Conservation (phyloP, 2,797 vertebrate species). For the Mormyrus hasselquistii region DNA sequence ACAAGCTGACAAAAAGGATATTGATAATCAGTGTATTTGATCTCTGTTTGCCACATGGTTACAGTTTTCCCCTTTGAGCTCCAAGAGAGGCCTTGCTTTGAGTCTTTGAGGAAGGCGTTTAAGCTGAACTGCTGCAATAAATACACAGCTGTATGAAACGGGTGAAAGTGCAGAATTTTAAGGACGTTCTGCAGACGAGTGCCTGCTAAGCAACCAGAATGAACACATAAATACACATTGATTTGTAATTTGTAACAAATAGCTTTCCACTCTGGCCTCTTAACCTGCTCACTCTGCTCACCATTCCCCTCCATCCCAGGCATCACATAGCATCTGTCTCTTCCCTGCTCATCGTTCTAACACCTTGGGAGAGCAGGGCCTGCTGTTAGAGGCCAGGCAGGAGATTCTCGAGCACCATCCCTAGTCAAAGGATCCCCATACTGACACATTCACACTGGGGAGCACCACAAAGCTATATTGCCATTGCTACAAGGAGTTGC, state of each 20-base stretch:
- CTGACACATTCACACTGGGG: background rate
- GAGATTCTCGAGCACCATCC: background rate
- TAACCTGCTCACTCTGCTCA: background rate
- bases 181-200: background rate
- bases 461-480: background rate
- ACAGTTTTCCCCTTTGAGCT: background rate
- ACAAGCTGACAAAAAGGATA: background rate
- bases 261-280: background rate
- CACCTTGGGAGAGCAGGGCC: background rate
- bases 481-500: background rate
- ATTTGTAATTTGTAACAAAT: slow-evolving; percentile 9
- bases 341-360: background rate
- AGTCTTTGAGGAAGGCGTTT: background rate
- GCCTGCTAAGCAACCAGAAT: background rate
- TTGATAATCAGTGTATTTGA: slow-evolving; percentile 4
- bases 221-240: background rate
- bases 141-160: background rate
- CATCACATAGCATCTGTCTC: background rate
- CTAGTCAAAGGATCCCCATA: background rate
- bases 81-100: background rate
- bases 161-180: background rate
- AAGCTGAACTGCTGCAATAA: background rate
- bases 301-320: background rate
- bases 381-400: background rate
- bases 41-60: slow-evolving; percentile 3